Percentiles rank a stretch among this genome's conserved stretches.
phyloP scores from a whole-genome alignment of 2,888 invertebrate species.

The Sicus ferrugineus region DNA sequence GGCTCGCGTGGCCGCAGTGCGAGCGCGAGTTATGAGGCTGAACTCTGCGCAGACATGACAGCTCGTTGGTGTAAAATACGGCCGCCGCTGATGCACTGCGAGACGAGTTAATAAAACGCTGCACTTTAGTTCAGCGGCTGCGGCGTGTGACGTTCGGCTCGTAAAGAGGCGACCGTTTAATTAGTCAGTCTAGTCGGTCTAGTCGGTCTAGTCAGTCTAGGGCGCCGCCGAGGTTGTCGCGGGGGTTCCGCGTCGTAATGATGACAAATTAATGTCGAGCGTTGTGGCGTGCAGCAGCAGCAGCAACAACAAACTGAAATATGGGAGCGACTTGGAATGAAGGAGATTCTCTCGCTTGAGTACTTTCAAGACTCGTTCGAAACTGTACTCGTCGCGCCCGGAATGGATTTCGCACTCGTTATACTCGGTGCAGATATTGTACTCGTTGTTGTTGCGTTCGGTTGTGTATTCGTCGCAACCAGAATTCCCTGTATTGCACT shows the following conservation, averaged over 20 bases:
- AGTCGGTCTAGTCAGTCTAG: background rate
- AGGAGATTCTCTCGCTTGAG: too few relatives aligned
- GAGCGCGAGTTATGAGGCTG: slow-evolving; percentile 21
- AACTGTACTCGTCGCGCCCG: too few relatives aligned
- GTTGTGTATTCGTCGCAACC: too few relatives aligned
- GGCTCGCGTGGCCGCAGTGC: background rate
- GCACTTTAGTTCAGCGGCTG: slow-evolving; percentile 13
- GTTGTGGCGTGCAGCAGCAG: background rate
- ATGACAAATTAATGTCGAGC: background rate
- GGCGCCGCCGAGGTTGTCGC: background rate
- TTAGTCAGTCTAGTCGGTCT: background rate
- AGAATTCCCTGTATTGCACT: too few relatives aligned
- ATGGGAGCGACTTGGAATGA: too few relatives aligned
- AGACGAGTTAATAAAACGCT: slow-evolving; percentile 24
- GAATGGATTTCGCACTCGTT: too few relatives aligned
- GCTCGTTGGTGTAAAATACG: slow-evolving; percentile 20
- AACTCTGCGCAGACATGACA: slow-evolving; percentile 19
- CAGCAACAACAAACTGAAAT: too few relatives aligned
- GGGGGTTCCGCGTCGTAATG: background rate
- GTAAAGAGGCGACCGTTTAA: background rate
- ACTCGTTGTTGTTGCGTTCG: too few relatives aligned
- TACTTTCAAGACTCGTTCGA: too few relatives aligned
- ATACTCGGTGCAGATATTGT: too few relatives aligned
- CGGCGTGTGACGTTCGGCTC: background rate
- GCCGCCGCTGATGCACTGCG: background rate